Evolutionary conservation across 2,113 vertebrate species (phyloP).

Genomic region (Pteropus alecto): DNA sequence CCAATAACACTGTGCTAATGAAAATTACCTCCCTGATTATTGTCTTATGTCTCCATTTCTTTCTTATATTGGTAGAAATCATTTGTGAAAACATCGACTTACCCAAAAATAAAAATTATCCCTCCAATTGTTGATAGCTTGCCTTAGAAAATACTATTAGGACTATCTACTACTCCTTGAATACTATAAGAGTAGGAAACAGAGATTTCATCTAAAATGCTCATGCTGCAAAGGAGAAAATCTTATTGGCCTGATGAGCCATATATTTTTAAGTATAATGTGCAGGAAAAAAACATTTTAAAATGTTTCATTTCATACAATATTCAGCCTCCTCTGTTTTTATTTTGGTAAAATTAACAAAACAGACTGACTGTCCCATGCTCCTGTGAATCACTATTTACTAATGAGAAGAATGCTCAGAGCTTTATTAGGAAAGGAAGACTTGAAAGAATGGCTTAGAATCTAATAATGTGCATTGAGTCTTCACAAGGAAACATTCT

Average conservation of each 20-base stretch:
- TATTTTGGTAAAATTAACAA: neutral
- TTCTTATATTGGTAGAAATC: neutral
- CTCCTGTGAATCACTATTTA: neutral
- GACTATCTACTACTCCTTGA: neutral
- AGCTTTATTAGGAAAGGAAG: neutral
- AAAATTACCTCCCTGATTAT: neutral
- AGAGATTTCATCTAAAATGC: neutral
- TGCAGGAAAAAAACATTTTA: neutral
- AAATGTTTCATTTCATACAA: neutral
- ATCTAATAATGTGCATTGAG: neutral
- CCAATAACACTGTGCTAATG: neutral
- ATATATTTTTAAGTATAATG: neutral
- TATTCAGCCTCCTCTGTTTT: neutral
- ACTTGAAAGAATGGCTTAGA: neutral
- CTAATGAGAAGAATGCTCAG: neutral
- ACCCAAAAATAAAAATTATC: neutral
- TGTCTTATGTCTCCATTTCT: conserved; percentile 21
- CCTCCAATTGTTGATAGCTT: neutral
- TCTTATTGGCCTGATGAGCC: neutral
- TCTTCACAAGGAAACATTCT: neutral
- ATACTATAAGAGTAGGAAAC: neutral
- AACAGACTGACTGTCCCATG: neutral
- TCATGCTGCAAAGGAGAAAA: neutral
- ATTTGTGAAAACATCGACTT: neutral
- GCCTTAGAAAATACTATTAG: neutral